These are phyloP conservation scores for Pterocles burchelli DNA, from an alignment of 2,113 vertebrate genomes.

Conservation along the genomic window DNA sequence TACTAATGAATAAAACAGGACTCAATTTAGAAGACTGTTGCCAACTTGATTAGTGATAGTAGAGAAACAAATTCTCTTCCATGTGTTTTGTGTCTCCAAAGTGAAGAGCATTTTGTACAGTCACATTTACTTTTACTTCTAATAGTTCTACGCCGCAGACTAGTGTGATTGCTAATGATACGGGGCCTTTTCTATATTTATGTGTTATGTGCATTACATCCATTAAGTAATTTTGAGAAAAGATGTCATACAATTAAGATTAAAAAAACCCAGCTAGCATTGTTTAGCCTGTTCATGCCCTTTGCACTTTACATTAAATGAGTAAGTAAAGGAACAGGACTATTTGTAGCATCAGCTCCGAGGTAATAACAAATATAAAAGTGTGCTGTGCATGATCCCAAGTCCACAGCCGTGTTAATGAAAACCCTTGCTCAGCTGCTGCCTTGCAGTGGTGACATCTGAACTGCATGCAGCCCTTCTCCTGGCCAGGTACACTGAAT, in stretches of 20 bases:
- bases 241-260: neutral
- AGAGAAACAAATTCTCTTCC: neutral
- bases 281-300: neutral
- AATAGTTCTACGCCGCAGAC: neutral
- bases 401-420: neutral
- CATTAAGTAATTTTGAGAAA: neutral
- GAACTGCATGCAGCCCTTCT: neutral
- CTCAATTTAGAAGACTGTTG: neutral
- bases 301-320: neutral
- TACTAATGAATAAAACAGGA: constrained; percentile 40
- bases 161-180: neutral
- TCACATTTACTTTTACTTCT: neutral
- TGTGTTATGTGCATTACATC: neutral
- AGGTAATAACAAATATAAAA: neutral
- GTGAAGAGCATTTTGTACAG: neutral
- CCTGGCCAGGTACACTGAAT: neutral
- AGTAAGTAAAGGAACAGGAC: neutral
- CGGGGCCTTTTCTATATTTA: neutral
- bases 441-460: neutral
- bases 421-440: neutral
- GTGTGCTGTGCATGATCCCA: neutral
- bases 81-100: neutral
- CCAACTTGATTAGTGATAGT: neutral
- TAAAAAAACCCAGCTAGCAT: neutral
- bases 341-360: neutral